Conservation (phyloP, 2,113 vertebrate genomes). For the Cyprinodon brontotheroides region DNA sequence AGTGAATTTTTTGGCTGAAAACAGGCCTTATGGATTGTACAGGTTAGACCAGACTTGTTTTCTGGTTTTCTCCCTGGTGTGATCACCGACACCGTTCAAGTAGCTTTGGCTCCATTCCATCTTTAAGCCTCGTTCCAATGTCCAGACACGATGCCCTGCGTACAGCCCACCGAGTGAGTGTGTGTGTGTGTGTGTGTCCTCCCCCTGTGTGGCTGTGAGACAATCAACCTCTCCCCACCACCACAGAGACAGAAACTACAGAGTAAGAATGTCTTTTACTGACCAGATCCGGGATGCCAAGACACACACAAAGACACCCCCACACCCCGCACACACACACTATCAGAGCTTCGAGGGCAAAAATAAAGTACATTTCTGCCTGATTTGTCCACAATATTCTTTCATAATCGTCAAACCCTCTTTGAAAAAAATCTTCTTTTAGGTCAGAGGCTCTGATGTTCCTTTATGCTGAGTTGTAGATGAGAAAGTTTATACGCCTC, state of each 20-base stretch:
- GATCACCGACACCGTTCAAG: conserved; percentile 29
- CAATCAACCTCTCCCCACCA: conserved; percentile 65
- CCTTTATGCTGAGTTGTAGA: too few species aligned
- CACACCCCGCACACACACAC: conserved; percentile 15
- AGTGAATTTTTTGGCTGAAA: conserved; percentile 35
- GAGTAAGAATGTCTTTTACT: conserved; percentile 75
- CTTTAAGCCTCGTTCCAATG: conserved; percentile 39
- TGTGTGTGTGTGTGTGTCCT: conserved; percentile 47
- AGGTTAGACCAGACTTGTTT: conserved; percentile 60
- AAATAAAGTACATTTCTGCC: background rate
- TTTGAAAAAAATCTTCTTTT: background rate
- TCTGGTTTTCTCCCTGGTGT: conserved; percentile 55
- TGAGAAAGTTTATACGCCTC: too few species aligned
- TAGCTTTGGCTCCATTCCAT: conserved; percentile 53
- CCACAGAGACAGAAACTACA: conserved; percentile 74
- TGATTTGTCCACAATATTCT: background rate
- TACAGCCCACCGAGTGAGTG: conserved; percentile 60
- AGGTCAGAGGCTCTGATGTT: background rate
- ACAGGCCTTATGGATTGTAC: conserved; percentile 30
- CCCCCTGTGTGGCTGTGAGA: conserved; percentile 54
- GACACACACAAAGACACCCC: conserved; percentile 39
- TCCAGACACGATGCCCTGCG: conserved; percentile 72
- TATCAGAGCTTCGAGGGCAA: background rate
- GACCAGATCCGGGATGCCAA: conserved; percentile 54
- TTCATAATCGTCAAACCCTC: background rate